Evolutionary conservation across 2,113 vertebrate species (phyloP), one percentile per base, ranked within the genome.

Genomic region (Herpetotheres cachinnans): DNA sequence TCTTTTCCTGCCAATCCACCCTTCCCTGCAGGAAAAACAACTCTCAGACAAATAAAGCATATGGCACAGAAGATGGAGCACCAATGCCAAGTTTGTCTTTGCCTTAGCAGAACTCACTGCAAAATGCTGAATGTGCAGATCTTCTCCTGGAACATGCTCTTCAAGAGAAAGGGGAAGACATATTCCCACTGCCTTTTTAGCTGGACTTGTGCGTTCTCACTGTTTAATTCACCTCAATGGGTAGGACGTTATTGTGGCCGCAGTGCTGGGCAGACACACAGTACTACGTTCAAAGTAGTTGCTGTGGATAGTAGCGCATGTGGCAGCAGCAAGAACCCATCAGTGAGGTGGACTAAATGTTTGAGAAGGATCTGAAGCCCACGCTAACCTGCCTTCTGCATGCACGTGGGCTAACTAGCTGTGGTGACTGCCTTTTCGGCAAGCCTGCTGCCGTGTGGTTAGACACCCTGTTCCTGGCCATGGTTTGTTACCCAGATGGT

Each of bases 121-220:
- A 82, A 93, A 92, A 49, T 78, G 96, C 93, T 97, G 94, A 95
- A 85, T 81, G 19, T 85, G 84, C 96, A 96, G 63, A 66, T 92
- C 59, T 91, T 84, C 78, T 47, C 38, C 80, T 83, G 58, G n/a
- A 82, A 77, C 30, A 16, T 10, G 38, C 46, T 91, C 22, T 36
- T 52, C 1, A 7, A 62, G 38, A 49, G 70, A 59, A 90, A 61
- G 38, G 34, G 61, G 25, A 69, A 82, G 34, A 50, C 50, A 16
- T 59, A 54, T 85, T 95, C 79, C 62, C 59, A 71, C 36, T 2
- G 4, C 32, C 24, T 50, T 77, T 82, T 93, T 58, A 87, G 73
- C 29, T 84, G 59, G 42, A 54, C 62, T 76, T 86, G 30, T 72
- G 81, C 0, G 2, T 49, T 85, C 40, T 70, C 42, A 19, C 12